phyloP scores from a whole-genome alignment of 2,888 invertebrate species.

The Neria commutata region DNA sequence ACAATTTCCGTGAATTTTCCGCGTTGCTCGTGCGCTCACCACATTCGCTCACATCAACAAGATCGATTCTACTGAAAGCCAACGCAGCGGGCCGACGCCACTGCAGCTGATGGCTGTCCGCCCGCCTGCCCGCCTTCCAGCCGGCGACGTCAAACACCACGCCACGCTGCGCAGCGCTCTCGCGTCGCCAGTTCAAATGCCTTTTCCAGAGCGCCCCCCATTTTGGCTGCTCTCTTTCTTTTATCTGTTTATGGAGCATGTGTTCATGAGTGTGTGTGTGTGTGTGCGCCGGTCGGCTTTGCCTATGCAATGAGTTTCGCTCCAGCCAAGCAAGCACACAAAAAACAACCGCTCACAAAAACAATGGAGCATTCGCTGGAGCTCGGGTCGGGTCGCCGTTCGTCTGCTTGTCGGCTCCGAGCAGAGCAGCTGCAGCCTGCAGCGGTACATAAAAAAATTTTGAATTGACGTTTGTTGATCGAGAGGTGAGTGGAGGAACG shows the following conservation, averaged over 20 bases:
- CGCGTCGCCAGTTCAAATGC: not conserved
- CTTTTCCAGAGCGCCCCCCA: not conserved
- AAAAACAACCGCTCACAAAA: no score
- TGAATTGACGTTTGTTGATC: no score
- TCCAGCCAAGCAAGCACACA: no score
- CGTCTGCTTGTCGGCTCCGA: no score
- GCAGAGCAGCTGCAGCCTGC: no score
- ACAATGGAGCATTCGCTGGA: no score
- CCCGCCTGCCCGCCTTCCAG: not conserved
- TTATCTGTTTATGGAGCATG: not conserved
- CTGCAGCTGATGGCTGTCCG: not conserved
- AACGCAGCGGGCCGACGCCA: conserved; percentile 3
- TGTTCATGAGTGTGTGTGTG: no score
- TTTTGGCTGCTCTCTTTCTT: not conserved
- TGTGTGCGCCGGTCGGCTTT: no score
- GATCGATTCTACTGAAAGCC: conserved; percentile 59
- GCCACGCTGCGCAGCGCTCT: not conserved
- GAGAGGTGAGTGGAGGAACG: no score
- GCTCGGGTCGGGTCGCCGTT: no score
- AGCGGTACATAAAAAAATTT: no score
- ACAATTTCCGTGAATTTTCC: conserved; percentile 14
- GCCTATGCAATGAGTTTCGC: no score
- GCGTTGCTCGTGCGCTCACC: conserved; percentile 35
- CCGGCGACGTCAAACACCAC: not conserved
- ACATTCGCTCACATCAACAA: conserved; percentile 57